A percentile compares a stretch with the other conserved stretches of the same genome.
Evolutionary conservation across 2,888 invertebrate species (phyloP).

Genomic region (Balanococcus diminutus): DNA sequence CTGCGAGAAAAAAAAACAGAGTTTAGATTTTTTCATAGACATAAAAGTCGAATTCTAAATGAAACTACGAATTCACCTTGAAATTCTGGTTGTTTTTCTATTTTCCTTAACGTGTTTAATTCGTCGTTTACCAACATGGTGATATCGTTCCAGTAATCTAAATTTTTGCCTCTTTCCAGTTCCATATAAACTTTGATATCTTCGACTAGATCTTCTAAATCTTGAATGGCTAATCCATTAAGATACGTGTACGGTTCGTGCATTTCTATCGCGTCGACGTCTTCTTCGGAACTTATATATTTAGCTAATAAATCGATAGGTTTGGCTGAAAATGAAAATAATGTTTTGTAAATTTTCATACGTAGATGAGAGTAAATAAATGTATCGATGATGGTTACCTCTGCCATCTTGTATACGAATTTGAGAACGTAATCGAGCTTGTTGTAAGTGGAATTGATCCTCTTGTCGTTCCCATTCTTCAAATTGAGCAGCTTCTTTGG

Average conservation of each 20-base stretch:
- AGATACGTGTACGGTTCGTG: conserved; percentile 96
- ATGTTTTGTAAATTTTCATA: neutral
- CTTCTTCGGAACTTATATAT: conserved; percentile 89
- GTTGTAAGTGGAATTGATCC: conserved; percentile 96
- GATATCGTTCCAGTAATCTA: conserved; percentile 95
- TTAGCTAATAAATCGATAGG: conserved; percentile 97
- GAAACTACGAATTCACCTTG: conserved; percentile 61
- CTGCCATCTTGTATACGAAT: conserved; percentile 96
- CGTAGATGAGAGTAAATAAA: neutral
- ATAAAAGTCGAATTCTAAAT: neutral
- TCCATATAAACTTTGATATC: conserved; percentile 96
- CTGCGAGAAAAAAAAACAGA: conserved; percentile 60
- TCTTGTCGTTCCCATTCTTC: conserved; percentile 95
- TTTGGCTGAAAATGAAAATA: conserved; percentile 72
- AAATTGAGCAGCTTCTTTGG: conserved; percentile 88
- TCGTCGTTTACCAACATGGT: conserved; percentile 94
- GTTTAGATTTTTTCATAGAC: neutral
- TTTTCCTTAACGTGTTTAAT: conserved; percentile 80
- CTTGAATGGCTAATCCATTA: conserved; percentile 85
- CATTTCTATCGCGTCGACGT: conserved; percentile 93
- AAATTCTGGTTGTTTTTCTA: conserved; percentile 70
- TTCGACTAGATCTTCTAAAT: conserved; percentile 92
- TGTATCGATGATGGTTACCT: conserved; percentile 62
- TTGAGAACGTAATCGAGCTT: conserved; percentile 89
- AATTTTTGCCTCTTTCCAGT: conserved; percentile 85